Percentiles rank a stretch among this genome's conserved stretches.
Conservation (phyloP, 2,113 vertebrate genomes). For the Microtus ochrogaster region DNA sequence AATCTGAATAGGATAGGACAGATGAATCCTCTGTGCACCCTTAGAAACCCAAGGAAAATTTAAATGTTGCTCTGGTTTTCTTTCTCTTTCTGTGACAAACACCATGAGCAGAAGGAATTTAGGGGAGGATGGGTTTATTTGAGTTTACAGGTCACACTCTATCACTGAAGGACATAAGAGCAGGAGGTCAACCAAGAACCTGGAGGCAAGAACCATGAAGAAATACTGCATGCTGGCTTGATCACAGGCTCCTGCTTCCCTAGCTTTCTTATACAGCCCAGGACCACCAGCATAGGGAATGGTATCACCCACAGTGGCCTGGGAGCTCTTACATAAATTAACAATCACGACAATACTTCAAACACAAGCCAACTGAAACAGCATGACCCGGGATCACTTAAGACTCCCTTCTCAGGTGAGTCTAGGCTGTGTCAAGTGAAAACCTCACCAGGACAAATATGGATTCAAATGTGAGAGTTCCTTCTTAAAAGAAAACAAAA, state of each 20-base stretch:
- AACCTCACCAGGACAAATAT: neutral
- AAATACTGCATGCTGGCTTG: neutral
- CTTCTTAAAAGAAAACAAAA: neutral
- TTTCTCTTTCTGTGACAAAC: neutral
- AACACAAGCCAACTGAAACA: too few species aligned
- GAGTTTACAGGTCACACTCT: too few species aligned
- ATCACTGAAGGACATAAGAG: neutral
- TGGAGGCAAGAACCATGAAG: neutral
- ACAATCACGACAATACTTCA: neutral
- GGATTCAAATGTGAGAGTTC: neutral
- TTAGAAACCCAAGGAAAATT: neutral
- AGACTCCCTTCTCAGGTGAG: neutral
- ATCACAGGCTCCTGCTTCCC: neutral
- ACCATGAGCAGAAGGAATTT: neutral
- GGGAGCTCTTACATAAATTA: too few species aligned
- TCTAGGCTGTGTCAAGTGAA: neutral
- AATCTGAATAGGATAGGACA: neutral
- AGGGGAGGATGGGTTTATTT: neutral
- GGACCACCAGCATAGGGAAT: neutral
- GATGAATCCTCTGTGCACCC: neutral
- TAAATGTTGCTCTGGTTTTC: neutral
- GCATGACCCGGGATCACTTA: neutral
- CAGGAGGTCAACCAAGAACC: neutral
- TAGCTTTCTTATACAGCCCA: neutral
- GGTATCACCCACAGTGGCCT: neutral